phyloP scores from a whole-genome alignment of 1,140 invertebrate genomes.

The Brachionus plicatilis region DNA sequence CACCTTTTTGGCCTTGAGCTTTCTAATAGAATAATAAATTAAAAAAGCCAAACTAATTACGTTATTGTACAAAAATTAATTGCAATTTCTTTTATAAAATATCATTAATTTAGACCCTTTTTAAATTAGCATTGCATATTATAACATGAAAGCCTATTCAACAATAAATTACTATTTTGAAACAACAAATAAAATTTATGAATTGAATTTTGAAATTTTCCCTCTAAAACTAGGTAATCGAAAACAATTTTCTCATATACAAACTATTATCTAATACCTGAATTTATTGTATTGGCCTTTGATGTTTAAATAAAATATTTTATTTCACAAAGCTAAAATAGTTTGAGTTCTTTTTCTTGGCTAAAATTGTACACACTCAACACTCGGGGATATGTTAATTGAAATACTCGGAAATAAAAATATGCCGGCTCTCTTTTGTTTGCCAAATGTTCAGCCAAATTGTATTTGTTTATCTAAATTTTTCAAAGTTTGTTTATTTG shows the following conservation, averaged over 20 bases:
- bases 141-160: not conserved
- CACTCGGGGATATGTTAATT: not conserved
- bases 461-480: not conserved
- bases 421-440: not conserved
- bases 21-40: not conserved
- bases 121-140: not conserved
- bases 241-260: not conserved
- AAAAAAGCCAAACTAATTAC: not conserved
- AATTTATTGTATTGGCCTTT: not conserved
- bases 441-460: not conserved
- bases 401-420: not conserved
- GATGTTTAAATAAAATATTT: conserved; percentile 3
- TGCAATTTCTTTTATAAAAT: not conserved
- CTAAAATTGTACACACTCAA: not conserved
- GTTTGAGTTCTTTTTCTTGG: not conserved
- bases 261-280: not conserved
- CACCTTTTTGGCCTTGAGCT: not conserved
- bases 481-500: not conserved
- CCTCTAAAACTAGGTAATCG: not conserved
- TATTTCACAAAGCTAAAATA: not conserved
- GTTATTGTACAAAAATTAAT: not conserved
- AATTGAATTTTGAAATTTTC: not conserved
- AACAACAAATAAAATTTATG: not conserved
- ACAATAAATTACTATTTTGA: not conserved
- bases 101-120: not conserved